Conservation (phyloP, 2,888 invertebrate species). For the Catocala sponsa region DNA sequence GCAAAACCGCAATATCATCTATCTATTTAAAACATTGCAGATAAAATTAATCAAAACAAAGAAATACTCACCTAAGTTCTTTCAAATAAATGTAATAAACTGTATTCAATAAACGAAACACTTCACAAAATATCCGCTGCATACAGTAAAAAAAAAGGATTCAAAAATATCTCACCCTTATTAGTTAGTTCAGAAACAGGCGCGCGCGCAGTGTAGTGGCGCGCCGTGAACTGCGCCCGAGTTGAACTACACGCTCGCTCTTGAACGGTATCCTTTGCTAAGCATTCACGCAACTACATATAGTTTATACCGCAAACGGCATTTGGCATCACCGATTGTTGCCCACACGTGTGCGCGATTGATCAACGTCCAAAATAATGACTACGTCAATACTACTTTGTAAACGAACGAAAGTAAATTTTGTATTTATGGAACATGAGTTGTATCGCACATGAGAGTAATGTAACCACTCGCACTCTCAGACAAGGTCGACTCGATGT, state of each 20-base stretch:
- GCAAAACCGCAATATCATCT: not conserved
- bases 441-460: not conserved
- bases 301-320: slow-evolving; percentile 28
- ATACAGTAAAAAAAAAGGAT: not conserved
- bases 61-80: not conserved
- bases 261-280: slow-evolving; percentile 40
- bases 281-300: slow-evolving; percentile 29
- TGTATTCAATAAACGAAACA: slow-evolving; percentile 5
- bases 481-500: slow-evolving; percentile 10
- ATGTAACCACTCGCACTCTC: not conserved
- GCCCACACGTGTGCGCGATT: slow-evolving; percentile 38
- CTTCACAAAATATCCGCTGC: not conserved
- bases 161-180: slow-evolving; percentile 41
- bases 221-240: slow-evolving; percentile 45
- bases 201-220: slow-evolving; percentile 44
- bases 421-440: slow-evolving; percentile 21
- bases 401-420: slow-evolving; percentile 31
- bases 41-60: slow-evolving; percentile 7
- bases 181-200: slow-evolving; percentile 25
- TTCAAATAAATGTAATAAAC: not conserved
- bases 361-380: slow-evolving; percentile 38
- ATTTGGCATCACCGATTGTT: slow-evolving; percentile 31
- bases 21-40: not conserved
- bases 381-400: slow-evolving; percentile 39
- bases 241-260: slow-evolving; percentile 21